Conservation (phyloP, 2,888 invertebrate species). For the Petrophora chlorosata region DNA sequence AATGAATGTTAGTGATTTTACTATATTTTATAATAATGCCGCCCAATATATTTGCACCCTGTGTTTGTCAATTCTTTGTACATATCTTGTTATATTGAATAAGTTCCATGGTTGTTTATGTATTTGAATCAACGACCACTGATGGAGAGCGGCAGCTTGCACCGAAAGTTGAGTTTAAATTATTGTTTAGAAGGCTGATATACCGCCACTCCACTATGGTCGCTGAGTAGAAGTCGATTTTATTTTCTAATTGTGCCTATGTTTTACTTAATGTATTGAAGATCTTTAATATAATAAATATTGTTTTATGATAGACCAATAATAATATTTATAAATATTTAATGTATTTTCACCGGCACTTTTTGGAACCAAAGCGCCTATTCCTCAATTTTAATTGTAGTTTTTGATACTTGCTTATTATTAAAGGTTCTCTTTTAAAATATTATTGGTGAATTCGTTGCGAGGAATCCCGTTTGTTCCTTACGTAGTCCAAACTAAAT, state of each 20-base stretch:
- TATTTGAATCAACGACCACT: too few species aligned
- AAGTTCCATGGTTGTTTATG: constrained; percentile 39
- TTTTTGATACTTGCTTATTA: too few species aligned
- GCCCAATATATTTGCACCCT: constrained; percentile 39
- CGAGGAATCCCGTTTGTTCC: constrained; percentile 1
- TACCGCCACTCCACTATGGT: too few species aligned
- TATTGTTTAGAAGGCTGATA: neutral
- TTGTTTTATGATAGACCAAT: neutral
- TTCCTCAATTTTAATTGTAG: too few species aligned
- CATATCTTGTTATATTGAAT: constrained; percentile 54
- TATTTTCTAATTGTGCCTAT: neutral
- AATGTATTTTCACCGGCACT: too few species aligned
- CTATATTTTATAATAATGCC: constrained; percentile 26
- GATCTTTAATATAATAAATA: neutral
- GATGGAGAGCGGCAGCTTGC: too few species aligned
- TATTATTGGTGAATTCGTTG: too few species aligned
- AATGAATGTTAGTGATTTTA: constrained; percentile 24
- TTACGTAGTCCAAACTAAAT: neutral
- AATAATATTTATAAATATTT: neutral
- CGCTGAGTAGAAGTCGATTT: neutral
- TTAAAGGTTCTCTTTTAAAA: too few species aligned
- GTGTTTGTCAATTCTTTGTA: constrained; percentile 57
- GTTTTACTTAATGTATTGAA: neutral
- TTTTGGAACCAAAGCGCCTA: too few species aligned
- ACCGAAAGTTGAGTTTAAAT: neutral